Percentiles rank a stretch among this genome's conserved stretches.
phyloP scores from a whole-genome alignment of 2,113 vertebrate species.

The Xenopus laevis region DNA sequence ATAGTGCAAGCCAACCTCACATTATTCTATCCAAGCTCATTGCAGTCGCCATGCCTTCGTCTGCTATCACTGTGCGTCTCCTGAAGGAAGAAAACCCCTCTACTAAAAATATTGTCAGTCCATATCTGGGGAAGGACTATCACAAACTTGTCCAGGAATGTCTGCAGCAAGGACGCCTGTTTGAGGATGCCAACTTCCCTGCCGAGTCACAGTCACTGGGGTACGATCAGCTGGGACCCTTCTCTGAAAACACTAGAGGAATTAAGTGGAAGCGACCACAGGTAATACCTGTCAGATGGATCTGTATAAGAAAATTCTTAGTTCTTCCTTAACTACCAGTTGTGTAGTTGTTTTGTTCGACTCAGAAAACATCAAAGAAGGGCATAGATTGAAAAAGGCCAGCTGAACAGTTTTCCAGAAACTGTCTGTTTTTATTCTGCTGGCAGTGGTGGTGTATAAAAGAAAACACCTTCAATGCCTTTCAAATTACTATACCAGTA shows the following conservation, averaged over 20 bases:
- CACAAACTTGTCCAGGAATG: slow-evolving; percentile 48
- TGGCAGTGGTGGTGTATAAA: no score
- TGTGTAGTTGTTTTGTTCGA: no score
- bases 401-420: no score
- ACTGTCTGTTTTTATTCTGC: no score
- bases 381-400: no score
- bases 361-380: no score
- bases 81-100: neutral
- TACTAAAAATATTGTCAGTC: neutral
- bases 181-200: slow-evolving; percentile 53
- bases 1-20: neutral
- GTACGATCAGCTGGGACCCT: slow-evolving; percentile 49
- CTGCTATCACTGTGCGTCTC: slow-evolving; percentile 27
- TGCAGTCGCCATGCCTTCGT: slow-evolving; percentile 3
- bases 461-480: no score
- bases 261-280: slow-evolving; percentile 59
- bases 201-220: slow-evolving; percentile 54
- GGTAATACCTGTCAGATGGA: slow-evolving; percentile 38
- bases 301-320: no score
- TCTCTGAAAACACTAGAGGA: slow-evolving; percentile 47
- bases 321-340: no score
- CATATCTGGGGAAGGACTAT: slow-evolving; percentile 52
- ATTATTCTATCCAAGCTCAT: neutral
- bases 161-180: slow-evolving; percentile 48
- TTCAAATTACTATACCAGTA: no score